Base-by-base conservation (phyloP, 1,140 invertebrate species). In the Drosophila pseudoobscura region DNA sequence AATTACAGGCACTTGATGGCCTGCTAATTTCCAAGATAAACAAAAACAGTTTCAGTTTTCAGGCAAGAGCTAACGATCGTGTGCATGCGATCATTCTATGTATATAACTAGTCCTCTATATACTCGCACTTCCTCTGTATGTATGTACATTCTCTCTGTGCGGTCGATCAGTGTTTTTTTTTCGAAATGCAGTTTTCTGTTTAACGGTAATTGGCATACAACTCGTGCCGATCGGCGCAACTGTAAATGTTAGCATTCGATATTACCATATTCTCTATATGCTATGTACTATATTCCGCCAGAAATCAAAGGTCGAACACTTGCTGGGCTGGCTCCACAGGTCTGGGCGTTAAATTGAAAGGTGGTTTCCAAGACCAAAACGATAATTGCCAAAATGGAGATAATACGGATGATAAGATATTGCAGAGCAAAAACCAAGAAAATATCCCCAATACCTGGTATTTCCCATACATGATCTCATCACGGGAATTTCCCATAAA, bases 141-240 rank as follows among this genome's bases (percentile, higher is more conserved):
- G 9, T 31, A 31, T 2, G 2, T 31, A 31, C 29, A 57, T 68
- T 39, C 8, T 49, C 15, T 41, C 15, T 69, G 51, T 20, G 20
- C 20, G 24, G 4, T 5, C 8, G 31, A 3, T 31, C 31, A 2
- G 31, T 69, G 43, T 59, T 59, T 46, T 72, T 15, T 17, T 17
- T 56, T 26, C 26, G 13, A 55, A 66, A 31, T 68, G 64, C 47
- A 35, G 51, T 61, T 39, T 72, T 63, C 63, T 58, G 59, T 73
- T 85, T 66, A 85, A 85, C 66, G 57, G 68, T 80, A 80, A 80
- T 84, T 80, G 80, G 77, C 66, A 57, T 65, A 64, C 51, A 84
- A 61, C 58, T 72, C 80, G 80, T 85, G 80, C 59, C 62, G 45
- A 66, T 72, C 70, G 46, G 35, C 17, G 22, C 57, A 47, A 69